Evolutionary conservation across 2,797 vertebrate species (phyloP).

Genomic region (Urocyon cinereoargenteus): DNA sequence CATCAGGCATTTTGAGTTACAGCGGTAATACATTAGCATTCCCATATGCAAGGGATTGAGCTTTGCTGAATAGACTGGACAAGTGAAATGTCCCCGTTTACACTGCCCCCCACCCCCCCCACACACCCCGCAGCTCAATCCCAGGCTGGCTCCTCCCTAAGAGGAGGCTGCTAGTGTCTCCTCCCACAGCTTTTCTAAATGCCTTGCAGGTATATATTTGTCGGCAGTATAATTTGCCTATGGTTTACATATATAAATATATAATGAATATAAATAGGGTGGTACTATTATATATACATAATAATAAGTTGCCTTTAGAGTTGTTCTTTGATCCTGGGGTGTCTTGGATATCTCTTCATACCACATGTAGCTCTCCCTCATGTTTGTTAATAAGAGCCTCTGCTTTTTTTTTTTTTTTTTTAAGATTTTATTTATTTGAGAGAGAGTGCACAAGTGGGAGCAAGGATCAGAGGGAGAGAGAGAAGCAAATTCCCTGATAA

Average conservation of each 20-base stretch:
- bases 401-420: no score
- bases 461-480: no score
- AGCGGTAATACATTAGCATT: neutral
- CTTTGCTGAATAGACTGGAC: neutral
- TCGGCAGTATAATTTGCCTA: neutral
- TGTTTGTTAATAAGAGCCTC: neutral
- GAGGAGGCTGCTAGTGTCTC: neutral
- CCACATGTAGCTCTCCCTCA: neutral
- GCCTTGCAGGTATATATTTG: neutral
- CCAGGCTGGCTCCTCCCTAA: neutral
- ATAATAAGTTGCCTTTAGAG: neutral
- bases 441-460: no score
- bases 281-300: neutral
- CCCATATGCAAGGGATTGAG: neutral
- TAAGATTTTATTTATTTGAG: no score
- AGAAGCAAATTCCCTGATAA: no score
- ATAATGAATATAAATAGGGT: neutral
- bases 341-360: neutral
- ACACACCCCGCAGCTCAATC: neutral
- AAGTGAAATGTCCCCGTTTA: neutral
- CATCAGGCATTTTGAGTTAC: neutral
- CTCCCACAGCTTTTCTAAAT: neutral
- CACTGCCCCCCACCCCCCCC: accelerated
- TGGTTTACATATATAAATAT: neutral
- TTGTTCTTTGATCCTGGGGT: neutral